Conservation (phyloP, 2,888 invertebrate genomes). For the Hydropsyche betteni region DNA sequence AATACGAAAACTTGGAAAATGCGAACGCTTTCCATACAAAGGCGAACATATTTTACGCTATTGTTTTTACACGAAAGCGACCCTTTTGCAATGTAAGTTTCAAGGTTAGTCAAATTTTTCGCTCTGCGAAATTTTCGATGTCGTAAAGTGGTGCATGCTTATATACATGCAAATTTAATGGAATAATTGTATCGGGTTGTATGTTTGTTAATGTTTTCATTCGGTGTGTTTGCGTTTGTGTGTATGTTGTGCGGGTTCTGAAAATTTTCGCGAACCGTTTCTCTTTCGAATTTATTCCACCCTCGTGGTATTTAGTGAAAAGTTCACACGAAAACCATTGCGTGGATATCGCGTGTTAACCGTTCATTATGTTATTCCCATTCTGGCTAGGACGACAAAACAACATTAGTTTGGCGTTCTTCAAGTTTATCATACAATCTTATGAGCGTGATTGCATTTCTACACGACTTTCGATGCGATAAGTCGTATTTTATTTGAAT, state of each 20-base stretch:
- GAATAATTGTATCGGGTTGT: too few relatives aligned
- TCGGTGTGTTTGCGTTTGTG: too few relatives aligned
- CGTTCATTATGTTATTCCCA: constrained; percentile 32
- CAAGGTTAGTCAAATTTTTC: too few relatives aligned
- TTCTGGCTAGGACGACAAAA: constrained; percentile 33
- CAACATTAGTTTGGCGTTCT: constrained; percentile 37
- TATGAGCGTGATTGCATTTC: constrained; percentile 36
- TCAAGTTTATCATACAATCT: constrained; percentile 36
- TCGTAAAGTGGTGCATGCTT: too few relatives aligned
- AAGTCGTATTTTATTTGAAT: not conserved
- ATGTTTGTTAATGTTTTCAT: too few relatives aligned
- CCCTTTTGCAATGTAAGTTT: too few relatives aligned
- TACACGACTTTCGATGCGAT: constrained; percentile 32
- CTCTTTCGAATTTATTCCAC: not conserved
- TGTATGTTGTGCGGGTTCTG: too few relatives aligned
- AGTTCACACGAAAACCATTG: constrained; percentile 38
- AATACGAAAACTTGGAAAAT: constrained; percentile 26
- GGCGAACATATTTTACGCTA: too few relatives aligned
- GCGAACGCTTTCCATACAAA: too few relatives aligned
- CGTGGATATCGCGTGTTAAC: constrained; percentile 33
- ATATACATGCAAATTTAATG: too few relatives aligned
- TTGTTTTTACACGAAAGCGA: too few relatives aligned
- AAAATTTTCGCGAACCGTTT: constrained; percentile 4
- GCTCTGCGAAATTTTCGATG: too few relatives aligned
- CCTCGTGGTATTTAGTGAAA: constrained; percentile 34